Percentiles rank a stretch among this genome's conserved stretches.
These are phyloP conservation scores for Branchinecta sandiegonensis DNA, from an alignment of 2,888 invertebrate species.

Conservation along the genomic window DNA sequence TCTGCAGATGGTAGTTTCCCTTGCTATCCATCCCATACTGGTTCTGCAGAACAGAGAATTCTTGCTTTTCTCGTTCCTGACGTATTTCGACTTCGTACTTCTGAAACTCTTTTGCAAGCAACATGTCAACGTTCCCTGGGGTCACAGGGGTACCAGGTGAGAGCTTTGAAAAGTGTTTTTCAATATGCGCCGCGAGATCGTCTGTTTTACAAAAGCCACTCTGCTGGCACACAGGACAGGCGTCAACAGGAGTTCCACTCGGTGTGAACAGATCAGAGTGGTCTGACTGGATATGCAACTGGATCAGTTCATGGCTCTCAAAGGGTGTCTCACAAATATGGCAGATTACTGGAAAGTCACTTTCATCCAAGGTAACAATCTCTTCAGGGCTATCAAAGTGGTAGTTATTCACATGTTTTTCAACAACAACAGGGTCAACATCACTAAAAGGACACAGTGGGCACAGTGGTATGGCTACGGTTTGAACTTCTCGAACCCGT, in stretches of 20 bases:
- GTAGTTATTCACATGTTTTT: constrained; percentile 68
- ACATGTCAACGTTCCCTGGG: constrained; percentile 36
- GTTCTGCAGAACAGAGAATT: constrained; percentile 49
- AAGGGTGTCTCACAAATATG: constrained; percentile 1
- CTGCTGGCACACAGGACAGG: constrained; percentile 33
- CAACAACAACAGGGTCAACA: constrained; percentile 35
- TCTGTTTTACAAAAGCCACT: constrained; percentile 32
- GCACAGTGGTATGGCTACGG: constrained; percentile 1
- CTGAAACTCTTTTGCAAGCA: constrained; percentile 43
- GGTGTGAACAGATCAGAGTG: constrained; percentile 22
- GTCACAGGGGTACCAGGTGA: constrained; percentile 38
- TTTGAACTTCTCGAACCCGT: not conserved
- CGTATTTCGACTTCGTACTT: constrained; percentile 50
- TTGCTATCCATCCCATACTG: constrained; percentile 82
- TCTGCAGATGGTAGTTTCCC: constrained; percentile 61
- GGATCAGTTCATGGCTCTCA: not conserved
- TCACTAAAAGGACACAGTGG: constrained; percentile 15
- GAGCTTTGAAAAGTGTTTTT: constrained; percentile 54
- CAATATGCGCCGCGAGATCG: constrained; percentile 57
- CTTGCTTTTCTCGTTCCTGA: constrained; percentile 56
- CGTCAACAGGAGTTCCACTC: not conserved
- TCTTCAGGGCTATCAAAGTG: constrained; percentile 49
- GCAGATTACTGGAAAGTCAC: not conserved
- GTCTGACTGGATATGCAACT: not conserved
- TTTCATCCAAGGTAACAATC: not conserved